Conservation (phyloP, 2,797 vertebrate genomes). For the Decapterus maruadsi region DNA sequence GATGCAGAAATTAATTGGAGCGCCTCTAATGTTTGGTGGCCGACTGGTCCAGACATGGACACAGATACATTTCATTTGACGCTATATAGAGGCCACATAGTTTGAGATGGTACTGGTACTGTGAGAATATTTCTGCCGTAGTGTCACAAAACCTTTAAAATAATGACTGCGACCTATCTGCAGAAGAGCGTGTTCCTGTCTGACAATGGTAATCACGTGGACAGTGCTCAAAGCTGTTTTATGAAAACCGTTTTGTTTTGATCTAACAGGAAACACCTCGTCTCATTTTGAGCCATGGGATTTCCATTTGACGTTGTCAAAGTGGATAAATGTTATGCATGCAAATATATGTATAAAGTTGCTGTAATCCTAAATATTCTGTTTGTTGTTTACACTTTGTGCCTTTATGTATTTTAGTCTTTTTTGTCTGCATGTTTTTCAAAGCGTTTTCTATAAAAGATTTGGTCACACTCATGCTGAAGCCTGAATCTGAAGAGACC, state of each 20-base stretch:
- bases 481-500: slow-evolving; percentile 87
- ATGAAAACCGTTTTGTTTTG: slow-evolving; percentile 47
- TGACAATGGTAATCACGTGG: slow-evolving; percentile 47
- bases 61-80: slow-evolving; percentile 60
- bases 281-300: slow-evolving; percentile 51
- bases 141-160: slow-evolving; percentile 44
- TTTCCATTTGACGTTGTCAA: slow-evolving; percentile 65
- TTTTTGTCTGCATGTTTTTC: slow-evolving; percentile 56
- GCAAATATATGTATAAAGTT: slow-evolving; percentile 84
- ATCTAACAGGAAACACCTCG: slow-evolving; percentile 43
- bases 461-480: slow-evolving; percentile 96
- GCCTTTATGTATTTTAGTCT: slow-evolving; percentile 87
- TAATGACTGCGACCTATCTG: slow-evolving; percentile 41
- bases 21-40: slow-evolving; percentile 85
- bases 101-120: slow-evolving; percentile 49
- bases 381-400: slow-evolving; percentile 84
- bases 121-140: slow-evolving; percentile 29
- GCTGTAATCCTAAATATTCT: slow-evolving; percentile 75
- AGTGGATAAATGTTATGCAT: slow-evolving; percentile 83
- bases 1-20: slow-evolving; percentile 84
- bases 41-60: slow-evolving; percentile 77
- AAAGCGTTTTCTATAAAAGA: slow-evolving; percentile 84
- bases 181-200: slow-evolving; percentile 56
- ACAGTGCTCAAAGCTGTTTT: slow-evolving; percentile 31
- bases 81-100: slow-evolving; percentile 72